phyloP scores from a whole-genome alignment of 2,888 invertebrate species.

The Tenthredo distinguenda region DNA sequence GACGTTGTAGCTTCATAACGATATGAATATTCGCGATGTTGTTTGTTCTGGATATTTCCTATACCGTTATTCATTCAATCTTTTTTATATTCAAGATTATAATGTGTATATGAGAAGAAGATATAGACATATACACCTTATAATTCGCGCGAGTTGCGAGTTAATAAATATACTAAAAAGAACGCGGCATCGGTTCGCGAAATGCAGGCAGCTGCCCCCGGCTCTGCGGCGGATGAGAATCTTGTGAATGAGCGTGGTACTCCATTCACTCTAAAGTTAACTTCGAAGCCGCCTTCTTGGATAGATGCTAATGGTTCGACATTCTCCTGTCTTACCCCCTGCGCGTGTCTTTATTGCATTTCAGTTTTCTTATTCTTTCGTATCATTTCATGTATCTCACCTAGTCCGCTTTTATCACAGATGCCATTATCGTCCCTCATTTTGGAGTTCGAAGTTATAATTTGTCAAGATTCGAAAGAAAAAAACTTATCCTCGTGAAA shows the following conservation, averaged over 20 bases:
- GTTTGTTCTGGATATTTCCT: neutral
- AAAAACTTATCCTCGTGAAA: neutral
- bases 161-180: neutral
- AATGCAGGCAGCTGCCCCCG: slow-evolving; percentile 5
- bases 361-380: neutral
- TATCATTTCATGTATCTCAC: neutral
- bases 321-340: slow-evolving; percentile 26
- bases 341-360: slow-evolving; percentile 27
- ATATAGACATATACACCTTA: neutral
- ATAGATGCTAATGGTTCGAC: slow-evolving; percentile 45
- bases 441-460: neutral
- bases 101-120: neutral
- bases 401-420: neutral
- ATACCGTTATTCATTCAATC: neutral
- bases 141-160: neutral
- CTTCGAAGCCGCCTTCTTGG: neutral
- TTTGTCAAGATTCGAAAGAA: neutral
- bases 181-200: neutral
- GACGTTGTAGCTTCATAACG: neutral
- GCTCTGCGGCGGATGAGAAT: slow-evolving; percentile 27
- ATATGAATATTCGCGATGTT: neutral
- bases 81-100: neutral
- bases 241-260: slow-evolving; percentile 74
- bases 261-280: slow-evolving; percentile 71
- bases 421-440: neutral